phyloP scores from a whole-genome alignment of 2,888 invertebrate species.

The Hirtodrosophila confusa region DNA sequence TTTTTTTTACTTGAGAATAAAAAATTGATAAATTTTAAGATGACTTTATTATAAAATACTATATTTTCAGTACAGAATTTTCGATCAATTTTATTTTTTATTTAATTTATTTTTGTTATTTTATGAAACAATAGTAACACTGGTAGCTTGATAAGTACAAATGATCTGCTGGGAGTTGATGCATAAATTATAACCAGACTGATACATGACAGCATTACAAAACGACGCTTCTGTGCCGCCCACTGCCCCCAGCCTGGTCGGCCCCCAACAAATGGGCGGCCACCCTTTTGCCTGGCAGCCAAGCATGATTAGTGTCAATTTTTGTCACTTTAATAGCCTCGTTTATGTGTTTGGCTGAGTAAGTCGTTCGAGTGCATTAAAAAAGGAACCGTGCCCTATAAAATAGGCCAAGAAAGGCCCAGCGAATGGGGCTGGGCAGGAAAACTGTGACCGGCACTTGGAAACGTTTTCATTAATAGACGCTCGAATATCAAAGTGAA shows the following conservation, averaged over 20 bases:
- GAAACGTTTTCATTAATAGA: slow-evolving; percentile 75
- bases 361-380: slow-evolving; percentile 68
- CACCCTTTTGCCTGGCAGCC: slow-evolving; percentile 64
- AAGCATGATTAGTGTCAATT: slow-evolving; percentile 79
- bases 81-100: too few species aligned
- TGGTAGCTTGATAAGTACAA: slow-evolving; percentile 7
- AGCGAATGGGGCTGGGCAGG: slow-evolving; percentile 24
- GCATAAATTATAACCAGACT: slow-evolving; percentile 64
- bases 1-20: too few species aligned
- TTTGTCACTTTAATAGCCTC: slow-evolving; percentile 75
- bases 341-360: slow-evolving; percentile 53
- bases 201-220: slow-evolving; percentile 71
- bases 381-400: slow-evolving; percentile 65
- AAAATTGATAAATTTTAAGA: too few species aligned
- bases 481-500: slow-evolving; percentile 77
- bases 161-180: slow-evolving; percentile 46
- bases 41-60: too few species aligned
- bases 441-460: slow-evolving; percentile 39
- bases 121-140: slow-evolving; percentile 1
- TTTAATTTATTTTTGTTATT: too few species aligned
- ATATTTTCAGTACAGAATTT: too few species aligned
- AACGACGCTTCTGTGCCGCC: slow-evolving; percentile 38
- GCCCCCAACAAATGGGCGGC: slow-evolving; percentile 51
- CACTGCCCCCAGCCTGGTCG: slow-evolving; percentile 4
- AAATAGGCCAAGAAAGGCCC: slow-evolving; percentile 56